A percentile compares a stretch with the other conserved stretches of the same genome.
Conservation (phyloP, 2,113 vertebrate species). For the Carettochelys insculpta region DNA sequence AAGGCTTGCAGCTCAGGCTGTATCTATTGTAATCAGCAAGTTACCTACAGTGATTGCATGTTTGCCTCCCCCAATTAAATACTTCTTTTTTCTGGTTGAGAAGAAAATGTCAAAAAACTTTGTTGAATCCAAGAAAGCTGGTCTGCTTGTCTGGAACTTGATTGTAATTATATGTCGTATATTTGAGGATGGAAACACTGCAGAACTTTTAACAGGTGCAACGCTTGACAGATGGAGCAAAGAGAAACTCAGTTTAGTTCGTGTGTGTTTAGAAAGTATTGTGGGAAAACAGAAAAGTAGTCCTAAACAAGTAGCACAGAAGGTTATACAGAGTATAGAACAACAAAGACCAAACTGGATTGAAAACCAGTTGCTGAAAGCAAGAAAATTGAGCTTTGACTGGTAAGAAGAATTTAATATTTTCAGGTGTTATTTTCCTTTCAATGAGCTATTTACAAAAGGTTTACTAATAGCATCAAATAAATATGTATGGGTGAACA, state of each 20-base stretch:
- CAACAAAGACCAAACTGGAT: conserved; percentile 91
- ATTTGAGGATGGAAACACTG: conserved; percentile 86
- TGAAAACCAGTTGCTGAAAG: conserved; percentile 86
- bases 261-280: conserved; percentile 86
- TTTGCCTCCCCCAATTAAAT: conserved; percentile 90
- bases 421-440: not conserved
- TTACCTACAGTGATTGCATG: conserved; percentile 90
- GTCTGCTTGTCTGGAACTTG: conserved; percentile 90
- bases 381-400: conserved; percentile 85
- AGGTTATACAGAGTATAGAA: conserved; percentile 88
- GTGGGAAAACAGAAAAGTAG: conserved; percentile 82
- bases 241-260: conserved; percentile 86
- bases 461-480: not conserved
- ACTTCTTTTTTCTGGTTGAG: conserved; percentile 91
- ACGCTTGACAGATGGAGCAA: conserved; percentile 85
- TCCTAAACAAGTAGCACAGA: conserved; percentile 84
- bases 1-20: conserved; percentile 84
- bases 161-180: conserved; percentile 87
- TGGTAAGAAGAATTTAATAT: conserved; percentile 77
- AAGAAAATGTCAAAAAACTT: conserved; percentile 88
- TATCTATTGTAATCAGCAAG: conserved; percentile 93
- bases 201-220: conserved; percentile 85
- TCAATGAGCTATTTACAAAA: not conserved
- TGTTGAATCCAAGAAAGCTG: conserved; percentile 84
- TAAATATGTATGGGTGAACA: not conserved